Conservation (phyloP, 2,888 invertebrate species). For the Amaurobius ferox region DNA sequence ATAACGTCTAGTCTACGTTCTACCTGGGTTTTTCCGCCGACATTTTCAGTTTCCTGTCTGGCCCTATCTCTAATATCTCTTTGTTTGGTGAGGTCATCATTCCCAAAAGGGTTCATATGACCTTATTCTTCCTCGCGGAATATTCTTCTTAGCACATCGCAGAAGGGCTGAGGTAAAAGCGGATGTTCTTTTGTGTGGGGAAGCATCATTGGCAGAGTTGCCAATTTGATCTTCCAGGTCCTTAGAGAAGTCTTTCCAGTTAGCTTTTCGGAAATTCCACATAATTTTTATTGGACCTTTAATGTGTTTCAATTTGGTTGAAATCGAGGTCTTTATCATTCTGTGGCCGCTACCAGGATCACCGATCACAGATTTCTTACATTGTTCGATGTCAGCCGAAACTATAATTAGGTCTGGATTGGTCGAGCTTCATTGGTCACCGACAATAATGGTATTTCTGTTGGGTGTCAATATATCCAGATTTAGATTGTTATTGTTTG, state of each 20-base stretch:
- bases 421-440: too few species aligned
- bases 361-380: neutral
- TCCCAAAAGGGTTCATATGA: slow-evolving; percentile 9
- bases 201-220: neutral
- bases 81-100: neutral
- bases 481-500: too few species aligned
- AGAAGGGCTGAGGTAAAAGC: neutral
- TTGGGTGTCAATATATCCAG: too few species aligned
- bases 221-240: neutral
- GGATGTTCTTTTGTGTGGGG: neutral
- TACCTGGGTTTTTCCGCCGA: neutral
- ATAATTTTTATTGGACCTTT: neutral
- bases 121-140: neutral
- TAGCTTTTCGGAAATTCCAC: slow-evolving; percentile 16
- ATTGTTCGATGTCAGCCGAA: too few species aligned
- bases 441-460: too few species aligned
- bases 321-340: neutral
- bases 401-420: too few species aligned
- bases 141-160: slow-evolving; percentile 11
- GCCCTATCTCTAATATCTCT: neutral
- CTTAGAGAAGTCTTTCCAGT: neutral
- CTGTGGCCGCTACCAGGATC: too few species aligned
- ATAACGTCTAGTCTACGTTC: neutral
- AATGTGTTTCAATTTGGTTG: neutral
- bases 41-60: neutral